Conservation (phyloP, 2,113 vertebrate species). For the Myxocyprinus asiaticus region DNA sequence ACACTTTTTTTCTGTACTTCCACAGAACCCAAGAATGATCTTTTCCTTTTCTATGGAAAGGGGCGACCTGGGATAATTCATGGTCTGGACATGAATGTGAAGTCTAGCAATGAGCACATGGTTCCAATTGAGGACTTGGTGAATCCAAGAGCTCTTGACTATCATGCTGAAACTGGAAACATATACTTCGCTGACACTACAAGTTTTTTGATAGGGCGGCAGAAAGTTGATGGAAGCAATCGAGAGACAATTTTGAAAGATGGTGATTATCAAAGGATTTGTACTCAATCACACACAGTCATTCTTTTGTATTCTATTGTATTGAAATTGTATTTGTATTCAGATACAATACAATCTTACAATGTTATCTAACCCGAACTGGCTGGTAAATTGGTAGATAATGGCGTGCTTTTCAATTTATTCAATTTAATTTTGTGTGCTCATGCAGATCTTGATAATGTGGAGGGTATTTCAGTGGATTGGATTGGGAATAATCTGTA, state of each 20-base stretch:
- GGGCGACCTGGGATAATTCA: slow-evolving; percentile 93
- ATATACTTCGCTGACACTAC: slow-evolving; percentile 98
- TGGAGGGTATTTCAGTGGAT: slow-evolving; percentile 97
- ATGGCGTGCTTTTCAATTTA: too few relatives aligned
- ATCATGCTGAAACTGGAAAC: slow-evolving; percentile 88
- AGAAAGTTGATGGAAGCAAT: slow-evolving; percentile 90
- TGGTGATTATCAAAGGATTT: slow-evolving; percentile 68
- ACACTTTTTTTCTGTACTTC: slow-evolving; percentile 70
- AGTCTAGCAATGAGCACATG: slow-evolving; percentile 93
- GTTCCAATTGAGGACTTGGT: slow-evolving; percentile 93
- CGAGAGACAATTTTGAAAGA: slow-evolving; percentile 96
- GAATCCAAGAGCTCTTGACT: slow-evolving; percentile 95
- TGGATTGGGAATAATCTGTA: slow-evolving; percentile 98
- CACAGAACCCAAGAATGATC: slow-evolving; percentile 92
- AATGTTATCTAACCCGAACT: too few relatives aligned
- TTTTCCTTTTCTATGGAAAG: slow-evolving; percentile 98
- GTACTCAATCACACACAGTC: not conserved
- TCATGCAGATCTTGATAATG: slow-evolving; percentile 90
- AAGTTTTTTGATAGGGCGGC: slow-evolving; percentile 94
- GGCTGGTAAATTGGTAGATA: too few relatives aligned
- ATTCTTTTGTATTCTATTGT: too few relatives aligned
- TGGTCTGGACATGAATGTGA: slow-evolving; percentile 92
- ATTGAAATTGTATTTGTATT: too few relatives aligned
- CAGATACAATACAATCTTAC: too few relatives aligned
- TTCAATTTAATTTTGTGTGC: not conserved